These are phyloP conservation scores for Xestia sexstrigata DNA, from an alignment of 2,888 invertebrate genomes.

Conservation along the genomic window DNA sequence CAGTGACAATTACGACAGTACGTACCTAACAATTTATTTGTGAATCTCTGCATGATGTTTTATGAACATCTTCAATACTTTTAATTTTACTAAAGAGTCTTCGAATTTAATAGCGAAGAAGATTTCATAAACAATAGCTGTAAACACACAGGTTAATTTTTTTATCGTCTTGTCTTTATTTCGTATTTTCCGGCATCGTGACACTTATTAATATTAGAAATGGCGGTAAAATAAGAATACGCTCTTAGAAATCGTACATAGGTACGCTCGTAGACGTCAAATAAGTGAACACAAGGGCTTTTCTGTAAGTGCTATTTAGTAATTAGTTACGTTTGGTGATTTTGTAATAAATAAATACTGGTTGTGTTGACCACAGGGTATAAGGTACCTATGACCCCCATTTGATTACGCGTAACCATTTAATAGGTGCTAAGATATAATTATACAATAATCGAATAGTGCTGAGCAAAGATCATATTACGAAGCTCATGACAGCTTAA, in stretches of 20 bases:
- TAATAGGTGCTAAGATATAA: background rate
- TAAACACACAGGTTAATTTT: constrained; percentile 2
- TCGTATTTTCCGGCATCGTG: background rate
- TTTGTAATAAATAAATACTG: background rate
- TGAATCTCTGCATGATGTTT: constrained; percentile 2
- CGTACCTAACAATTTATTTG: constrained; percentile 15
- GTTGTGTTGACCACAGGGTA: background rate
- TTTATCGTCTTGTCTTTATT: background rate
- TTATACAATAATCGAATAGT: constrained; percentile 1
- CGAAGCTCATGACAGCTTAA: constrained; percentile 12
- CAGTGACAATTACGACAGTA: constrained; percentile 16
- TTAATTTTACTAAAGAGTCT: constrained; percentile 5
- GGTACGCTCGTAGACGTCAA: background rate
- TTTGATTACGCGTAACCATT: background rate
- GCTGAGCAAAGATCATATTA: background rate
- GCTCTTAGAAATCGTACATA: background rate
- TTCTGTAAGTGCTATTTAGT: background rate
- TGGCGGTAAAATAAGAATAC: background rate
- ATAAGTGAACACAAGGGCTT: background rate
- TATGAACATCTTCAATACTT: constrained; percentile 5
- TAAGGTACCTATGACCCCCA: background rate
- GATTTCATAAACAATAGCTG: constrained; percentile 12
- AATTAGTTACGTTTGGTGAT: constrained; percentile 1
- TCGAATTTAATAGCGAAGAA: constrained; percentile 9
- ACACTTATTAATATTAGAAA: background rate